Evolutionary conservation across 2,797 vertebrate genomes (phyloP).

Genomic region (Dermochelys coriacea): DNA sequence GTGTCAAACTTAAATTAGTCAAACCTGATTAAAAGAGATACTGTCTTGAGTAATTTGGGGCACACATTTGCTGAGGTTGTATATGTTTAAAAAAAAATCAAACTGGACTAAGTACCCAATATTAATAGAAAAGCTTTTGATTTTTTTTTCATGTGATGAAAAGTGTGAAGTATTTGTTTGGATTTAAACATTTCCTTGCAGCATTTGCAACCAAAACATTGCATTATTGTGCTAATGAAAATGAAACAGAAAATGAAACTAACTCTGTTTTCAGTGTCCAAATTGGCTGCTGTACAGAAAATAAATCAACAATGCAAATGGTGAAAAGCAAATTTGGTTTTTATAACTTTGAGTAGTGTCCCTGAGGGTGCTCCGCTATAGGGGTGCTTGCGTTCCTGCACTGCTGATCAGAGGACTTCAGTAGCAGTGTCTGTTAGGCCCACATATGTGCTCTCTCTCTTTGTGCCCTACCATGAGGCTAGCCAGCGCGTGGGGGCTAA

Average conservation of each 20-base stretch:
- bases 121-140: background rate
- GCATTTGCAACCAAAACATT: background rate
- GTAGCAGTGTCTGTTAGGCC: too few relatives aligned
- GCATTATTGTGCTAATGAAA: conserved; percentile 38
- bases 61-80: background rate
- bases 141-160: background rate
- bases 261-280: background rate
- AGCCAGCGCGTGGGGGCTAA: too few relatives aligned
- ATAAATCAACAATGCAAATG: background rate
- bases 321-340: conserved; percentile 13
- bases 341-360: background rate
- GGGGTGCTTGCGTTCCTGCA: too few relatives aligned
- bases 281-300: conserved; percentile 32
- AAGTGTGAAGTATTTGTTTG: background rate
- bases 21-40: background rate
- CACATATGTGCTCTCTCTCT: too few relatives aligned
- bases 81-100: conserved; percentile 2
- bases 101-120: background rate
- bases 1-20: background rate
- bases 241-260: background rate
- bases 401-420: too few relatives aligned
- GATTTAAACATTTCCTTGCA: background rate
- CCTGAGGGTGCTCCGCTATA: too few relatives aligned
- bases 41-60: background rate
- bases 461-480: too few relatives aligned